Evolutionary conservation across 2,113 vertebrate species (phyloP), one percentile per base, ranked within the genome.

Genomic region (Passerina amoena): DNA sequence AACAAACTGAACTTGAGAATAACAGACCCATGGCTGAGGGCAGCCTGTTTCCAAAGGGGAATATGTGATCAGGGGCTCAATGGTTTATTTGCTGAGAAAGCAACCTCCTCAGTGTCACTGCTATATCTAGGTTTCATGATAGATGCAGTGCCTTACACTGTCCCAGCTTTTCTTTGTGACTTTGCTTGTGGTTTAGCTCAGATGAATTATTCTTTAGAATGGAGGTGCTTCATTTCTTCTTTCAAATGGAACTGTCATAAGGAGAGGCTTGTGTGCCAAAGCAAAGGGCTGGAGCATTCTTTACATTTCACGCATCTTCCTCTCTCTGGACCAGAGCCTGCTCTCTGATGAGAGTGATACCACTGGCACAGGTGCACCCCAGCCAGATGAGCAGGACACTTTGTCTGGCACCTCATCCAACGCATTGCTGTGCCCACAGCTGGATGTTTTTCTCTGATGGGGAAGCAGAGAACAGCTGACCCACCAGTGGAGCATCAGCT

Each of bases 401-500:
- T 82, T 60, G 30, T 17, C 11, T 6, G 1, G 19, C 31, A 33
- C 11, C 22, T 93, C 31, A 40, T 4, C 3, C 6, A 86, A 71
- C 2, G 1, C 0, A 2, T 45, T 77, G 60, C 54, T 19, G 24
- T 4, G 4, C 28, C 44, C 59, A 54, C 18, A 60, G 31, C 2
- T 51, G 37, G 31, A 35, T 27, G 33, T 37, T 72, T 77, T 24
- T 33, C 31, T 35, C 17, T 10, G 2, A 1, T 0, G 0, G 11
- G 22, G 16, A 59, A 37, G 51, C 56, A 83, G 5, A 31, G 61
- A 69, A 12, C 31, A 53, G 37, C 19, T 82, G 16, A 81, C 7
- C 6, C 27, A 45, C 21, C 0, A 0, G 64, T 0, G 0, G 5
- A 69, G 4, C 5, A 1, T 13, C 45, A 71, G 10, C 7, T 76